phyloP scores from a whole-genome alignment of 2,797 vertebrate genomes.

The Cetoscarus ocellatus region DNA sequence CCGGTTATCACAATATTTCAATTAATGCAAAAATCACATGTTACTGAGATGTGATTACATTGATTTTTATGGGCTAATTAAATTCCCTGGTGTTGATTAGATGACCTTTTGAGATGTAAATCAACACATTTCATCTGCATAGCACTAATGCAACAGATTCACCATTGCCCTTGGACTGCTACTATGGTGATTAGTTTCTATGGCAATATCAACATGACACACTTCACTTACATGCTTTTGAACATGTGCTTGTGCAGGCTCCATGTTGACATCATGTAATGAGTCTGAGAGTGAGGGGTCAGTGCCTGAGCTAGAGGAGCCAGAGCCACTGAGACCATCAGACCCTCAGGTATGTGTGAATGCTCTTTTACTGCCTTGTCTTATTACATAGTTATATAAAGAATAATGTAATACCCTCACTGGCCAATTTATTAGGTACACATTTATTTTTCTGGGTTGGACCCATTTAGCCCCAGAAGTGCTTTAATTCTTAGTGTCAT shows the following conservation, averaged over 20 bases:
- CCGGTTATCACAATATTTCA: background rate
- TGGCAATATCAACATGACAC: conserved; percentile 9
- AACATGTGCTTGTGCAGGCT: conserved; percentile 47
- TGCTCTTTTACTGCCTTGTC: too few relatives aligned
- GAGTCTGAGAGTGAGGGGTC: conserved; percentile 95
- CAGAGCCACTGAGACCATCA: conserved; percentile 82
- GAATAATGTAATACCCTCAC: too few relatives aligned
- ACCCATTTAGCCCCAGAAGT: too few relatives aligned
- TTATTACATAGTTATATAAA: too few relatives aligned
- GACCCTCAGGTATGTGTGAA: conserved; percentile 84
- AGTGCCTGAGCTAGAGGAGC: conserved; percentile 90
- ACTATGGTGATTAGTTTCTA: conserved; percentile 30
- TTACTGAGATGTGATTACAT: conserved; percentile 5
- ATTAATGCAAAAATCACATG: conserved; percentile 7
- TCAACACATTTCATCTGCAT: conserved; percentile 20
- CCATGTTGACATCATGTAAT: conserved; percentile 87
- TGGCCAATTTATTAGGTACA: too few relatives aligned
- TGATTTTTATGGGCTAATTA: conserved; percentile 27
- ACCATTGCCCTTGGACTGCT: conserved; percentile 18
- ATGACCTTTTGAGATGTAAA: conserved; percentile 30
- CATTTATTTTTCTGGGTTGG: too few relatives aligned
- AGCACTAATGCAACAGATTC: conserved; percentile 15
- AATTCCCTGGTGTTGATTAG: conserved; percentile 21
- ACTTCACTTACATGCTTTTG: conserved; percentile 21
- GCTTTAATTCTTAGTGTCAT: too few relatives aligned